Evolutionary conservation across 2,113 vertebrate genomes (phyloP).

Genomic region (Bos indicus): DNA sequence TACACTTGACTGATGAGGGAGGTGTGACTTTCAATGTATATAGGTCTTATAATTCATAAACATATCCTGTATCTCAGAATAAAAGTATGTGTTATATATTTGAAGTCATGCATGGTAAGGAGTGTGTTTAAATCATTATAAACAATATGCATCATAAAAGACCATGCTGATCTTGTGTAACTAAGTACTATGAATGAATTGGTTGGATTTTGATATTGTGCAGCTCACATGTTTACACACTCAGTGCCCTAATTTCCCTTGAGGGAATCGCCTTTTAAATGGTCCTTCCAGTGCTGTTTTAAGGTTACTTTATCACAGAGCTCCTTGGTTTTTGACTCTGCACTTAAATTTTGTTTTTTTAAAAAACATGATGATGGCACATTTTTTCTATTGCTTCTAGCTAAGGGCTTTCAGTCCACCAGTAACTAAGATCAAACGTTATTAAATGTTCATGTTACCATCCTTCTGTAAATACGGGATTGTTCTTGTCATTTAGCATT

Average conservation of each 20-base stretch:
- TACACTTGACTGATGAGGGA: slow-evolving; percentile 53
- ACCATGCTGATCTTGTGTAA: slow-evolving; percentile 58
- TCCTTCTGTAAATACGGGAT: slow-evolving; percentile 79
- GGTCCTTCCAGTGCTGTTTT: slow-evolving; percentile 63
- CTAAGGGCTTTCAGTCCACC: slow-evolving; percentile 72
- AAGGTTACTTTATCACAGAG: slow-evolving; percentile 60
- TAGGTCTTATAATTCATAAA: slow-evolving; percentile 64
- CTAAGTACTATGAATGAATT: slow-evolving; percentile 62
- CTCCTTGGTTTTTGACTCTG: slow-evolving; percentile 67
- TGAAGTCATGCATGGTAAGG: slow-evolving; percentile 70
- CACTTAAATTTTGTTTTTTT: slow-evolving; percentile 70
- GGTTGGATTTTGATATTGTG: slow-evolving; percentile 64
- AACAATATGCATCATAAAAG: slow-evolving; percentile 60
- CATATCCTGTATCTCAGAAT: slow-evolving; percentile 65
- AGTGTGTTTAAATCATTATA: slow-evolving; percentile 63
- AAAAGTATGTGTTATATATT: slow-evolving; percentile 70
- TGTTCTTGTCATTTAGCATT: slow-evolving; percentile 73
- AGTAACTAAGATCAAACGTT: slow-evolving; percentile 72
- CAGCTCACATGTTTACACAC: slow-evolving; percentile 69
- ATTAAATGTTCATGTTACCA: slow-evolving; percentile 65
- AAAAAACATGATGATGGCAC: slow-evolving; percentile 72
- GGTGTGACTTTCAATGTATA: slow-evolving; percentile 63
- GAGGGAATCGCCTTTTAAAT: slow-evolving; percentile 62
- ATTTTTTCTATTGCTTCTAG: slow-evolving; percentile 71
- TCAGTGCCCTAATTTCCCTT: slow-evolving; percentile 59